A percentile compares a stretch with the other conserved stretches of the same genome.
Conservation (phyloP, 1,140 invertebrate genomes). For the Penaeus vannamei region DNA sequence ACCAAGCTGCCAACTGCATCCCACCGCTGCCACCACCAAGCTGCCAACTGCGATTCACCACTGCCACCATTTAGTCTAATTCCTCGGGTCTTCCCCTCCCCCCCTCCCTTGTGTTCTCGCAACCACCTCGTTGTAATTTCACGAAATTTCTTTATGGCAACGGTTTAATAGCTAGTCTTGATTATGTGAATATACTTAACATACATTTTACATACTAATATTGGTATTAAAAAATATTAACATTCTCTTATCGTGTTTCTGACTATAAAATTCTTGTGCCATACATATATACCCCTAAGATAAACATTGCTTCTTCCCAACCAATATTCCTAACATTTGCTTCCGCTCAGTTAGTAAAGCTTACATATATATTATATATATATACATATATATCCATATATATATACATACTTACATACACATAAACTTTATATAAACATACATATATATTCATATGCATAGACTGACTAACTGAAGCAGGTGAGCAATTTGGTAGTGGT, state of each 20-base stretch:
- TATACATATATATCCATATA: too few species aligned
- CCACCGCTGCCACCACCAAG: constrained; percentile 6
- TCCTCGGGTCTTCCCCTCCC: not conserved
- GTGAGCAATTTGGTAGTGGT: constrained; percentile 2
- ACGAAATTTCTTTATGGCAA: not conserved
- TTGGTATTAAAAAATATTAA: not conserved
- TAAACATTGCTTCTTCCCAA: too few species aligned
- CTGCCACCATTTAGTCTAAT: constrained; percentile 3
- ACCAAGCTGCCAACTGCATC: constrained; percentile 56
- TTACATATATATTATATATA: too few species aligned
- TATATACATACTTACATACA: too few species aligned
- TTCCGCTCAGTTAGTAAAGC: too few species aligned
- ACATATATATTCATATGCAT: too few species aligned
- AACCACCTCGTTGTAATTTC: constrained; percentile 13
- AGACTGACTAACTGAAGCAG: too few species aligned
- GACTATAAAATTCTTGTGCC: too few species aligned
- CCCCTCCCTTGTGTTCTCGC: not conserved
- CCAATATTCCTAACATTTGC: too few species aligned
- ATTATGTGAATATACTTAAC: not conserved
- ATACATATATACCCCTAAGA: too few species aligned
- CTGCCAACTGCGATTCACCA: constrained; percentile 17
- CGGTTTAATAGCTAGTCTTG: not conserved
- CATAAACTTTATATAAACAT: too few species aligned
- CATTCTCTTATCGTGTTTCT: not conserved
- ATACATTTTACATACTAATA: too few species aligned